A percentile compares a stretch with the other conserved stretches of the same genome.
Conservation (phyloP, 2,797 vertebrate genomes). For the Urocyon cinereoargenteus region DNA sequence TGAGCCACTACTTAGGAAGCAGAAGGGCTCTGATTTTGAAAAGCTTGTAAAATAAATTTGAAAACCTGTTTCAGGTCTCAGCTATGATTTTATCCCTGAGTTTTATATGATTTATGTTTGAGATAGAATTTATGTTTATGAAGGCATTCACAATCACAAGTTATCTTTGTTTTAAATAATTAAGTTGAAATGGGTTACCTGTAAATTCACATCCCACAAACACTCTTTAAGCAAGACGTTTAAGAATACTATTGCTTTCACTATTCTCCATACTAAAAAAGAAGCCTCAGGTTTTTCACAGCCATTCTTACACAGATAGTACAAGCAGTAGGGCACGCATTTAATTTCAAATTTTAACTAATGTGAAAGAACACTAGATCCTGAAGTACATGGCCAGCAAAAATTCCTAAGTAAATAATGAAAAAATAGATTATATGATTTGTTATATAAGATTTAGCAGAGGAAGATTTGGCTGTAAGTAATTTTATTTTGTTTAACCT, state of each 20-base stretch:
- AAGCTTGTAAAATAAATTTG: neutral
- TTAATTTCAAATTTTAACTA: slow-evolving; percentile 40
- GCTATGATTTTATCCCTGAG: neutral
- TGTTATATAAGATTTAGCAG: neutral
- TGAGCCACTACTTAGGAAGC: neutral
- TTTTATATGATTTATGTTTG: neutral
- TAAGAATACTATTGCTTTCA: neutral
- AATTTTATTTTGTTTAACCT: neutral
- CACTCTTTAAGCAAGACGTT: neutral
- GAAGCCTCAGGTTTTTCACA: neutral
- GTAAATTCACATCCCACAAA: neutral
- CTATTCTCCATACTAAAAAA: neutral
- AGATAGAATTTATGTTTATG: neutral
- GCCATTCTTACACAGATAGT: neutral
- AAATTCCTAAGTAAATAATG: neutral
- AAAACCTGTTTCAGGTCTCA: slow-evolving; percentile 20
- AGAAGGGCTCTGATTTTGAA: neutral
- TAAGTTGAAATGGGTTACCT: neutral
- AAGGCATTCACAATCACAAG: neutral
- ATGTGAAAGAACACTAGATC: neutral
- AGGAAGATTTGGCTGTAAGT: neutral
- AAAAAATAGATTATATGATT: neutral
- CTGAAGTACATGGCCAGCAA: neutral
- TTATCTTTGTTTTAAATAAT: slow-evolving; percentile 17
- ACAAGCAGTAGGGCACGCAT: neutral